These are phyloP conservation scores for Andrena flavipes DNA, from an alignment of 2,888 invertebrate species.

Conservation along the genomic window DNA sequence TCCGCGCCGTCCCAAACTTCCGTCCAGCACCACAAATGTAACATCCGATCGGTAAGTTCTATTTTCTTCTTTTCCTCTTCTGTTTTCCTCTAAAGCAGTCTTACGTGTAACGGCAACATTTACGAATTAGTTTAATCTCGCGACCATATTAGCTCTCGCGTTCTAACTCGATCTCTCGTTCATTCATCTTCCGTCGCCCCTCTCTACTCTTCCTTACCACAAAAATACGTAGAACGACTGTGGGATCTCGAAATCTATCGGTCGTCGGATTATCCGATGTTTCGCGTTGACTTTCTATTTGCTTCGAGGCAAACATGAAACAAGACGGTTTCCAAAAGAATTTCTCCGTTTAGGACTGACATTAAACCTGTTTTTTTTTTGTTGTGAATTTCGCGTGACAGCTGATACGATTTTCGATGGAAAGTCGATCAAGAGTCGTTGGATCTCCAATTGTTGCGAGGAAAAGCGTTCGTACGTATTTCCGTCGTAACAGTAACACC, in stretches of 20 bases:
- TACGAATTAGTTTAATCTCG: constrained; percentile 65
- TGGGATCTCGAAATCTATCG: constrained; percentile 47
- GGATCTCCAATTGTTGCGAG: constrained; percentile 15
- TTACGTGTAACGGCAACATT: constrained; percentile 77
- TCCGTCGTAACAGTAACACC: constrained; percentile 47
- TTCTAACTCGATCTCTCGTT: constrained; percentile 11
- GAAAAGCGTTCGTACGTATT: constrained; percentile 58
- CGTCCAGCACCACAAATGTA: constrained; percentile 74
- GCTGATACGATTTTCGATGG: constrained; percentile 28
- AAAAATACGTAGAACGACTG: constrained; percentile 39
- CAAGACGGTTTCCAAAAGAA: too few species aligned
- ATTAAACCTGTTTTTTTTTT: background rate
- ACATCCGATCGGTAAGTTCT: constrained; percentile 60
- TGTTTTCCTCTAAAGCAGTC: constrained; percentile 79
- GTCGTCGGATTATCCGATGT: background rate
- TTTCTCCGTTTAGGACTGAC: background rate
- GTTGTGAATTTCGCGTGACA: constrained; percentile 33
- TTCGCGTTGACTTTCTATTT: background rate
- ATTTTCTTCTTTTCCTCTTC: constrained; percentile 41
- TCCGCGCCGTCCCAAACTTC: constrained; percentile 55
- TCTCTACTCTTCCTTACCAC: background rate
- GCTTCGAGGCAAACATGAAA: constrained; percentile 6
- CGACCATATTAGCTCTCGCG: constrained; percentile 33
- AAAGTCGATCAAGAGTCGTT: constrained; percentile 16
- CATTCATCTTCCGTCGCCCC: constrained; percentile 1